Base-by-base conservation (phyloP, 2,797 vertebrate genomes). In the Pipistrellus pipistrellus region DNA sequence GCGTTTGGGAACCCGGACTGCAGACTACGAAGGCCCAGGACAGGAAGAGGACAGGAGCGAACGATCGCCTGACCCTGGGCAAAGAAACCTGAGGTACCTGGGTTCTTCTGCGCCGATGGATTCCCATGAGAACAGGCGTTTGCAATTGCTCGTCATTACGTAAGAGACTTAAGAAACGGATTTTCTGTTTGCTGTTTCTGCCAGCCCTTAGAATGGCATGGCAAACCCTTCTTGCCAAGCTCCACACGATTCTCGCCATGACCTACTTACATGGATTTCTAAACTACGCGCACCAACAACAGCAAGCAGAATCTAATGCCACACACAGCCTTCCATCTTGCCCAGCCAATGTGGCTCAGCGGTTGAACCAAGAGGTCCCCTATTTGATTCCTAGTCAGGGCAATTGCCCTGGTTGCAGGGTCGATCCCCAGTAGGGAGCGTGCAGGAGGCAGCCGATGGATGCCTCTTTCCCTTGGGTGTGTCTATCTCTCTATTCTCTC, bases 221-320 rank as follows among this genome's bases (percentile, higher is more conserved):
- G 10, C 10, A 13, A 38, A 48, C 46, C 6, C 35, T 55, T 14
- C 5, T 0, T 8, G 18, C 17, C 69, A 35, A 44, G 8, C 18
- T 18, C 5, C 7, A 17, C n/a, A 3, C 2, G 0, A 11, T 30
- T 35, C 66, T 80, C 0, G 0, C 38, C 35, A 6, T 0, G 23
- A 73, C 25, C n/a, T 57, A 1, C 27, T 55, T 55, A 35, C 30
- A 78, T 15, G 38, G 12, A 51, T 94, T 68, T 48, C 32, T 53
- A 27, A 83, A 44, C 59, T 4, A 9, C 30, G 41, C 48, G 21
- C 8, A 23, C n/a, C 48, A 38, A 6, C 10, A 81, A 18, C 7
- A 23, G 57, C 0, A 18, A 69, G 30, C 38, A 82, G 55, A 27
- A 69, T 71, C 38, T 20, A 4, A 25, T 57, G 20, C 14, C 25